phyloP scores from a whole-genome alignment of 2,113 vertebrate species.

The Coryphaenoides rupestris region DNA sequence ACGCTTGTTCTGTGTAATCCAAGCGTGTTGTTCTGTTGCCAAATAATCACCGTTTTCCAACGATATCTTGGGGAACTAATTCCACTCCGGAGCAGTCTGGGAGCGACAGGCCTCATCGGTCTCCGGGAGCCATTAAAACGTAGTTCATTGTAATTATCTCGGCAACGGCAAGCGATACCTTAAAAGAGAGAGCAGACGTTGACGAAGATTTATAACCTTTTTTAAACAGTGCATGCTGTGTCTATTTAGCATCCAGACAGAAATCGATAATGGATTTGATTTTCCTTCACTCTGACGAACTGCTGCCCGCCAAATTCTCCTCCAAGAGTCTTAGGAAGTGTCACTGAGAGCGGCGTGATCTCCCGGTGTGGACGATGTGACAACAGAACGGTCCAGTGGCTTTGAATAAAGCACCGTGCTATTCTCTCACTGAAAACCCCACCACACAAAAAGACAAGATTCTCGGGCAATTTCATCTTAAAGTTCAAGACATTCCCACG shows the following conservation, averaged over 20 bases:
- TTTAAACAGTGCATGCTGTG: not conserved
- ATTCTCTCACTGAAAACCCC: not conserved
- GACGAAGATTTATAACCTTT: no score
- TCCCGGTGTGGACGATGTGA: not conserved
- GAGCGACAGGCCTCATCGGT: no score
- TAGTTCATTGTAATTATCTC: no score
- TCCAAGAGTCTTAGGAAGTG: no score
- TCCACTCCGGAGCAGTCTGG: no score
- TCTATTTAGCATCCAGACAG: slow-evolving; percentile 1
- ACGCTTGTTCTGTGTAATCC: no score
- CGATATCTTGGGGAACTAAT: no score
- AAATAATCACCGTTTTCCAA: no score
- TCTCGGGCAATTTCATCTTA: not conserved
- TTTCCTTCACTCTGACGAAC: not conserved
- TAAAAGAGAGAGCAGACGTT: no score
- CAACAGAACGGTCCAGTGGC: not conserved
- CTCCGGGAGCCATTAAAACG: no score
- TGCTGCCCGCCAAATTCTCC: not conserved
- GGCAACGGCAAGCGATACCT: no score
- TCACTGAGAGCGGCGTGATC: not conserved
- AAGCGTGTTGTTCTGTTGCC: no score
- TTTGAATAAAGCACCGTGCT: not conserved
- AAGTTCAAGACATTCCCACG: not conserved
- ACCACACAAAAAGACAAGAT: not conserved
- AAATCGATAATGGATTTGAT: slow-evolving; percentile 6